Conservation (phyloP, 2,113 vertebrate genomes). For the Dicaeum eximium region DNA sequence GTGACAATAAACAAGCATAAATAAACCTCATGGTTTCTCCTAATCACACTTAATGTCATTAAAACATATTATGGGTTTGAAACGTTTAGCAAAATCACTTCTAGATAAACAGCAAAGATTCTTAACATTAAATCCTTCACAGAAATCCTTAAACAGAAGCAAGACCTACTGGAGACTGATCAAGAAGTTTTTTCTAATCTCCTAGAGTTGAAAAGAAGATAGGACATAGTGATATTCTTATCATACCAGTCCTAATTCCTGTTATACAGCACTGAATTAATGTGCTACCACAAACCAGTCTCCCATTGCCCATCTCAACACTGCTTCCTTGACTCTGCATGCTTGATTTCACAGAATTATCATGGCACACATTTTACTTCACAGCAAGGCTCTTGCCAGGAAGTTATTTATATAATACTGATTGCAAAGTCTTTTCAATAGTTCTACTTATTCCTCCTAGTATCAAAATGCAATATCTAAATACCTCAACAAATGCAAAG, state of each 20-base stretch:
- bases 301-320: not conserved
- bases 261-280: not conserved
- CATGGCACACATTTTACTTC: not conserved
- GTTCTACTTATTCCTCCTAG: not conserved
- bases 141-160: not conserved
- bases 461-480: not conserved
- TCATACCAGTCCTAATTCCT: not conserved
- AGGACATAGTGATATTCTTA: not conserved
- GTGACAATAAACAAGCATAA: not conserved
- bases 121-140: not conserved
- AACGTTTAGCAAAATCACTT: not conserved
- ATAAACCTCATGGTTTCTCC: not conserved
- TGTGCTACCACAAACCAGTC: not conserved
- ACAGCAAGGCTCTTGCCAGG: not conserved
- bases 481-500: slow-evolving; percentile 98
- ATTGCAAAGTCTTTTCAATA: not conserved
- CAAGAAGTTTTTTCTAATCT: not conserved
- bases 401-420: not conserved
- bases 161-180: not conserved
- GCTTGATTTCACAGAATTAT: not conserved
- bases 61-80: not conserved
- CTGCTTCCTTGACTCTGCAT: not conserved
- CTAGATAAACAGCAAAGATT: not conserved
- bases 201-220: not conserved
- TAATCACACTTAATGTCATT: not conserved